phyloP scores from a whole-genome alignment of 2,888 invertebrate species.

The Nomada fabriciana region DNA sequence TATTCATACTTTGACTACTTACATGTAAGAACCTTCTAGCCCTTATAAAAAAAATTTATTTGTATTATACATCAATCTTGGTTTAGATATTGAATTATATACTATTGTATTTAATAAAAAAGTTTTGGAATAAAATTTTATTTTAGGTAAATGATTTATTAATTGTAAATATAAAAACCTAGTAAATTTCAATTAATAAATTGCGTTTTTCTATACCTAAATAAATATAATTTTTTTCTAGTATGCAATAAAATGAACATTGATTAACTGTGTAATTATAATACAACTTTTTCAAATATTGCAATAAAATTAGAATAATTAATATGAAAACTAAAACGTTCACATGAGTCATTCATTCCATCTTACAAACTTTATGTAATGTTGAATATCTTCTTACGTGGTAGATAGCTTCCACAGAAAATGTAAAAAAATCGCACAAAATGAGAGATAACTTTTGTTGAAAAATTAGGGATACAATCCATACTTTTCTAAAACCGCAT shows the following conservation, averaged over 20 bases:
- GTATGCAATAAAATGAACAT: not conserved
- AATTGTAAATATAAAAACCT: constrained; percentile 49
- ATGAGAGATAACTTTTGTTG: too few relatives aligned
- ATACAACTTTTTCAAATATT: not conserved
- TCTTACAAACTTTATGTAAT: not conserved
- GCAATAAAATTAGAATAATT: not conserved
- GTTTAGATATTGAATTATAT: constrained; percentile 40
- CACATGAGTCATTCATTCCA: not conserved
- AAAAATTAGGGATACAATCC: too few relatives aligned
- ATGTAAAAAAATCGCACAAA: too few relatives aligned
- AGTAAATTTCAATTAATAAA: constrained; percentile 44
- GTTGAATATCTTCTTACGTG: too few relatives aligned
- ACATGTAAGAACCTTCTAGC: constrained; percentile 4
- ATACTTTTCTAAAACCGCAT: too few relatives aligned
- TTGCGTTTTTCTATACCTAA: constrained; percentile 13
- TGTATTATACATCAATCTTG: constrained; percentile 39
- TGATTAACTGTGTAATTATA: not conserved
- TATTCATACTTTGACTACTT: constrained; percentile 16
- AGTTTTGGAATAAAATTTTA: constrained; percentile 54
- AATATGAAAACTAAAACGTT: not conserved
- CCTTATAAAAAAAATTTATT: constrained; percentile 43
- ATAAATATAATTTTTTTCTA: constrained; percentile 16
- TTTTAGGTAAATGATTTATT: constrained; percentile 61
- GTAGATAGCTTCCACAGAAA: too few relatives aligned
- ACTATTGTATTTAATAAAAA: constrained; percentile 46